phyloP scores from a whole-genome alignment of 1,140 invertebrate species.

The Philotrypesis tridentata region DNA sequence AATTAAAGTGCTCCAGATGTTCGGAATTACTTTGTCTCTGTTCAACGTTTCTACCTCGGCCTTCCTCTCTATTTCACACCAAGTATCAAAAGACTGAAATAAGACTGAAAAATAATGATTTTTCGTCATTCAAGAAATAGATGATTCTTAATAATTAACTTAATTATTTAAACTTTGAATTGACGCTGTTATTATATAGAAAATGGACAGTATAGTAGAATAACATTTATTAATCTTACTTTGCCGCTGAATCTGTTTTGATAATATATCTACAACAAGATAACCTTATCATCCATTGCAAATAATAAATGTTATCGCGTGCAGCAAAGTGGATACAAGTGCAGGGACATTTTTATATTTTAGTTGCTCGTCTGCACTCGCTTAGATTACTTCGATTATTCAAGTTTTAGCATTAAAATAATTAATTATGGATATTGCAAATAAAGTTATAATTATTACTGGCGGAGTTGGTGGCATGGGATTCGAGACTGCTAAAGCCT shows the following conservation, averaged over 20 bases:
- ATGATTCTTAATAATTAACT: slow-evolving; percentile 2
- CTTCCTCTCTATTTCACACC: slow-evolving; percentile 59
- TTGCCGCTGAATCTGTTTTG: background rate
- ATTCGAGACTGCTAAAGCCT: slow-evolving; percentile 63
- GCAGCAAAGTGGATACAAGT: background rate
- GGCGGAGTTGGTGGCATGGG: slow-evolving; percentile 69
- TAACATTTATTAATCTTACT: background rate
- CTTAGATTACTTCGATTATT: background rate
- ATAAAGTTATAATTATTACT: slow-evolving; percentile 67
- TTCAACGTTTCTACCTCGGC: slow-evolving; percentile 56
- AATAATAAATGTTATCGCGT: slow-evolving; percentile 20
- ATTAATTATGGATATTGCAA: slow-evolving; percentile 46
- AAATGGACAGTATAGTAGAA: background rate
- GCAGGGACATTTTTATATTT: background rate
- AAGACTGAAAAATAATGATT: slow-evolving; percentile 29
- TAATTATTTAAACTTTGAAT: too few species aligned
- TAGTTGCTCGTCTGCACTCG: background rate
- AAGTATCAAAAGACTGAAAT: slow-evolving; percentile 51
- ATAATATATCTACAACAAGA: slow-evolving; percentile 25
- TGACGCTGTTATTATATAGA: background rate
- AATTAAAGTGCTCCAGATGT: slow-evolving; percentile 72
- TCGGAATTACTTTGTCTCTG: slow-evolving; percentile 68
- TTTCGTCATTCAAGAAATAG: background rate
- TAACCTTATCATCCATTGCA: slow-evolving; percentile 18
- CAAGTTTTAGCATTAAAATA: background rate